Evolutionary conservation across 2,113 vertebrate species (phyloP), one percentile per base, ranked within the genome.

Genomic region (Apteryx mantelli): DNA sequence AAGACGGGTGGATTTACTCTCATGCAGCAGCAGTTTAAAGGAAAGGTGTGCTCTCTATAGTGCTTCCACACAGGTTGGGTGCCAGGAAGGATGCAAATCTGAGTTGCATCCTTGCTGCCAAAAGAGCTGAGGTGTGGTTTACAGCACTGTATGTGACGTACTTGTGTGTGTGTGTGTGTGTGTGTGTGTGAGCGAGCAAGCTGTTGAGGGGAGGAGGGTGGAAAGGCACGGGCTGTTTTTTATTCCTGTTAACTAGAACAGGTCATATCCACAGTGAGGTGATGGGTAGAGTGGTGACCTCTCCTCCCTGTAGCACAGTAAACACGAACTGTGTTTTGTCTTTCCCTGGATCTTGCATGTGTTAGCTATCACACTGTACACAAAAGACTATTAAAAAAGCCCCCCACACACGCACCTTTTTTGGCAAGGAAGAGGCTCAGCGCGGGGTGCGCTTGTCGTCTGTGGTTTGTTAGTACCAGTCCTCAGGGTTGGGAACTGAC

Each of bases 371-470:
- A 7, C 44, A 5, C 26, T 66, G 38, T 44, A 30, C 20, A 2
- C 7, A 4, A 11, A 24, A 38, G 38, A 32, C 28, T 52, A 73
- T 71, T n/a, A 76, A 11, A n/a, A 36, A 56, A 88, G 38, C 53
- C 52, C 26, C 14, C 13, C 52, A 5, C 5, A 4, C 18, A n/a
- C 30, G 28, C 24, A 12, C 17, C 32, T 77, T 66, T 74, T n/a
- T 17, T 48, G 53, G 68, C 17, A 44, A 42, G 74, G 84, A 96
- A 40, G 70, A 88, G 75, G n/a, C 58, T 80, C 40, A 14, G 17
- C 30, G 32, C 1, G 0, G 44, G 53, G 9, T 36, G 64, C 52
- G 40, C 52, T 56, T 2, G 0, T 52, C 3, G 0, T 7, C 18
- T 11, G 6, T 82, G 61, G 10, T 9, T 50, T 38, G 5, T 77